Evolutionary conservation across 2,797 vertebrate species (phyloP), one percentile per base, ranked within the genome.

Genomic region (Pseudopleuronectes americanus): DNA sequence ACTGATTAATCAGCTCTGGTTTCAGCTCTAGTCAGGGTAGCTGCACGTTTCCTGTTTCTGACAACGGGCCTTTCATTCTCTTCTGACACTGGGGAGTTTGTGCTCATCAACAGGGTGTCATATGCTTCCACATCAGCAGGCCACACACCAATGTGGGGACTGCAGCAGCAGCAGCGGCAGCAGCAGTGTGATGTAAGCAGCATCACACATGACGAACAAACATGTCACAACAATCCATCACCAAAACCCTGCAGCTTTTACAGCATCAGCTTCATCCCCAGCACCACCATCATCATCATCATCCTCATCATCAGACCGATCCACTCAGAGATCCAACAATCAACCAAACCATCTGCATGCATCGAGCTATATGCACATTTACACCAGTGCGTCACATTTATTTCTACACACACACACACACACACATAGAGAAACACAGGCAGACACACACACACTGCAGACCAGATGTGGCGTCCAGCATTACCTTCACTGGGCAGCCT

Each of bases 311-410:
- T 13, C 17, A 16, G 36, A 23, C 31, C 12, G 0, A 56, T 36
- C 13, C 38, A 61, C 1, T 1, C 52, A 49, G 21, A 64, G 68
- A 62, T 51, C 36, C 63, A 68, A 60, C 83, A 81, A 4, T 12
- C 24, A 77, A n/a, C 33, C 68, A 68, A 6, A 36, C 10, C 70
- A 71, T 45, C 8, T 16, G 36, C 70, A 65, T 57, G 72, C 52
- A 65, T 43, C 38, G 16, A 57, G 31, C 33, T 58, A 60, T 1
- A 33, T 64, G 9, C 62, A 65, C 66, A 55, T 57, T 57, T 55
- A 43, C 0, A 55, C 38, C 84, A 81, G 80, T 83, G 84, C 75
- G 80, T 84, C 85, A 87, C 60, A 56, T 74, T 68, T 17, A 74
- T 0, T 22, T 8, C 19, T 53, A 12, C 38, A 12, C 10, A 33